phyloP scores from a whole-genome alignment of 30 jellyfish, hydroid and myxozoan species.

The Chironex yamaguchii region DNA sequence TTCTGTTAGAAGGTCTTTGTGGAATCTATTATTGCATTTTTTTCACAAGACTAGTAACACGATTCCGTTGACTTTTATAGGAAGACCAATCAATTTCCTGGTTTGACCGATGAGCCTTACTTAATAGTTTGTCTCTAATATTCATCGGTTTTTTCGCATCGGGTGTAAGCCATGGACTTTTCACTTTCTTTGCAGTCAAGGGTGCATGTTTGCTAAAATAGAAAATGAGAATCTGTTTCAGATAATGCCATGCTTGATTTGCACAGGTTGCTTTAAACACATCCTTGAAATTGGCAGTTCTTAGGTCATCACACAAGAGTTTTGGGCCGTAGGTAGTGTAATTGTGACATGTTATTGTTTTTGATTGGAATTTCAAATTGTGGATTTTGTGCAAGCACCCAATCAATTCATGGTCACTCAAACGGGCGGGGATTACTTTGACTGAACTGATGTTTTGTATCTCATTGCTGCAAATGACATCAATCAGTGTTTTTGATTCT shows the following conservation, averaged over 20 bases:
- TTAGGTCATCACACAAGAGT: conserved; percentile 41
- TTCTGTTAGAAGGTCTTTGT: conserved; percentile 15
- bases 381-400: conserved; percentile 30
- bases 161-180: too few species aligned
- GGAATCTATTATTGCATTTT: neutral
- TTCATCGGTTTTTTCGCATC: conserved; percentile 46
- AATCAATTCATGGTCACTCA: conserved; percentile 60
- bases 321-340: conserved; percentile 18
- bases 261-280: conserved; percentile 1
- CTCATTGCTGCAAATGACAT: conserved; percentile 60
- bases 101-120: conserved; percentile 34
- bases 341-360: conserved; percentile 4
- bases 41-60: conserved; percentile 19
- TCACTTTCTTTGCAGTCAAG: too few species aligned
- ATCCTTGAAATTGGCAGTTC: conserved; percentile 9
- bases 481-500: conserved; percentile 39
- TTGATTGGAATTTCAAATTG: conserved; percentile 19
- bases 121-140: conserved; percentile 39
- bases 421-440: conserved; percentile 56
- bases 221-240: conserved; percentile 3
- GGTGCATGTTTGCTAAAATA: conserved; percentile 27
- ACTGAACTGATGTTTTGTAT: conserved; percentile 52
- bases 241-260: conserved; percentile 32
- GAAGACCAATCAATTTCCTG: conserved; percentile 33
- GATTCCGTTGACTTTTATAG: conserved; percentile 19